Evolutionary conservation across 2,888 invertebrate species (phyloP), one percentile per base, ranked within the genome.

Genomic region (Amaurobius ferox): DNA sequence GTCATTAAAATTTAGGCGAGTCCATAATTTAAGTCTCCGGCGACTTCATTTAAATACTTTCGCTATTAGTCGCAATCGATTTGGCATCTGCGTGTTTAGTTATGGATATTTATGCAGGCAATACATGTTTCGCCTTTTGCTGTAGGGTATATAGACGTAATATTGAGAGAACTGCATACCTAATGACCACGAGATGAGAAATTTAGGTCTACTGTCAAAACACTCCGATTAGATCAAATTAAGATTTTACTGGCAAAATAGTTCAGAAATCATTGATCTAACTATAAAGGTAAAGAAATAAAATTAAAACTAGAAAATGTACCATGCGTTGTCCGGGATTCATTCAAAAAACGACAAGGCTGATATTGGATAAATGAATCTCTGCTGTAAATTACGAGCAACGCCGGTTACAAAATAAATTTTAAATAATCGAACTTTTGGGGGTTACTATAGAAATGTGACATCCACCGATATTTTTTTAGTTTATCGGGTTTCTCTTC

Each of bases 1-100:
- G 6, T 44, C 44, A 44, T 44, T 44, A 13, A 44, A 44, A 13
- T 44, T 16, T 44, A 16, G 11, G 16, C 44, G 2, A 44, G 16
- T 13, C n/a, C 44, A 44, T 44, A 44, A 44, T 13, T 16, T 44
- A 44, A 44, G 44, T 44, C 44, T 44, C 44, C 16, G 16, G 44
- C 16, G 44, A 44, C n/a, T 44, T 44, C 44, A 44, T 44, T 44
- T 44, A 44, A 44, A 44, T 44, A 44, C 44, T 44, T 44, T 16
- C 44, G 44, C 44, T 44, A 44, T 16, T 44, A 44, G 9, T 13
- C 16, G 44, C 44, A 13, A 44, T 44, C 16, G 44, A 5, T 7
- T 44, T 44, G 9, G 44, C 6, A 44, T 44, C 44, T 13, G 44
- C 16, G 44, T 16, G 16, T 44, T 44, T 44, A 44, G 44, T 44